phyloP scores from a whole-genome alignment of 2,797 vertebrate genomes.

The Dallia pectoralis region DNA sequence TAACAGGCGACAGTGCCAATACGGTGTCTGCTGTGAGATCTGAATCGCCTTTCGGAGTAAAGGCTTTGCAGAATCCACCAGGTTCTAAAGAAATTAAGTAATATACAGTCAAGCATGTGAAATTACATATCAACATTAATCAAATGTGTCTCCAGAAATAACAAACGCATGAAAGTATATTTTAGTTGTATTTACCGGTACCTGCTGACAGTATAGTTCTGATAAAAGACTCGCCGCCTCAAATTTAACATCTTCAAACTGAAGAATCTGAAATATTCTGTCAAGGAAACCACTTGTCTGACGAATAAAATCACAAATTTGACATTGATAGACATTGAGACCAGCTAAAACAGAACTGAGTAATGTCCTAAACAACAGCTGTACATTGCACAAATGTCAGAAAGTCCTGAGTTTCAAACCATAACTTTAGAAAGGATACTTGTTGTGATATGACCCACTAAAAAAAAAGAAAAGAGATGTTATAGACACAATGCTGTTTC shows the following conservation, averaged over 20 bases:
- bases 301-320: not conserved
- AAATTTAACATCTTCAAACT: slow-evolving; percentile 99
- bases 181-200: slow-evolving; percentile 52
- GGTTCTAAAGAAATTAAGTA: slow-evolving; percentile 76
- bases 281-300: slow-evolving; percentile 58
- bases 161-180: not conserved
- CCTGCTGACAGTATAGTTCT: slow-evolving; percentile 97
- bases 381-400: not conserved
- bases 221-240: slow-evolving; percentile 98
- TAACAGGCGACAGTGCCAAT: slow-evolving; percentile 97
- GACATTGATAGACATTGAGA: not conserved
- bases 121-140: not conserved
- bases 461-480: slow-evolving; percentile 32
- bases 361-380: not conserved
- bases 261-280: slow-evolving; percentile 76
- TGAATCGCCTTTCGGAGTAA: slow-evolving; percentile 96
- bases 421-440: slow-evolving; percentile 51
- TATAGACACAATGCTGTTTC: slow-evolving; percentile 1
- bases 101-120: not conserved
- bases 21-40: slow-evolving; percentile 97
- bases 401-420: not conserved
- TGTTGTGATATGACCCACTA: slow-evolving; percentile 81
- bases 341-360: not conserved
- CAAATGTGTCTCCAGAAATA: not conserved
- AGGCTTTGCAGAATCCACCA: slow-evolving; percentile 96